A percentile compares a stretch with the other conserved stretches of the same genome.
These are phyloP conservation scores for Xenotilapia caudafasciata DNA, from an alignment of 2,113 vertebrate species.

Conservation along the genomic window DNA sequence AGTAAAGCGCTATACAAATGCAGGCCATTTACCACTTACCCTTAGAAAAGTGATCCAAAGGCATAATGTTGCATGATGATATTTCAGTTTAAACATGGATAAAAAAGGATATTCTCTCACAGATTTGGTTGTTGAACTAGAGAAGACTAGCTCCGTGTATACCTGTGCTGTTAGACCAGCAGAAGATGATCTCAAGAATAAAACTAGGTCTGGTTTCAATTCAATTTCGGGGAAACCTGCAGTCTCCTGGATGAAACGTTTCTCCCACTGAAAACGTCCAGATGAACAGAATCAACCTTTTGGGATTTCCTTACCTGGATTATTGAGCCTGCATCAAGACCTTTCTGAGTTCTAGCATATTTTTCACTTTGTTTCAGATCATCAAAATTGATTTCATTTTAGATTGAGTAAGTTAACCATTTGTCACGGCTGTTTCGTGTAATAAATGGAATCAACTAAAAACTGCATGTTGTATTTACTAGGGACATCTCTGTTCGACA, in stretches of 20 bases:
- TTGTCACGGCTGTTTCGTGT: accelerated
- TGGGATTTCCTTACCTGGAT: background rate
- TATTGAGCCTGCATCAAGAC: accelerated
- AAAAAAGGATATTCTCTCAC: background rate
- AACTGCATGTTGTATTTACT: background rate
- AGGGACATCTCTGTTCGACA: background rate
- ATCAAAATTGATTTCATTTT: background rate
- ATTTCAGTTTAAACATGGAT: background rate
- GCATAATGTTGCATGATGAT: background rate
- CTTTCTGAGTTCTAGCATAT: background rate
- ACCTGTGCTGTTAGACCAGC: background rate
- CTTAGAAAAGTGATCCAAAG: background rate
- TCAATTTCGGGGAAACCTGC: background rate
- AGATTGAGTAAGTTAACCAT: background rate
- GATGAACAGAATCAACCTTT: background rate
- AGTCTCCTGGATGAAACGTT: background rate
- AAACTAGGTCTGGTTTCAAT: background rate
- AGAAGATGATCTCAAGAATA: background rate
- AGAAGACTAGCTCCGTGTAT: background rate
- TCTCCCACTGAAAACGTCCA: background rate
- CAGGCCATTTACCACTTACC: accelerated
- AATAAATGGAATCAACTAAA: background rate
- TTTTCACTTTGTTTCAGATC: background rate
- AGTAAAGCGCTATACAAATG: background rate
- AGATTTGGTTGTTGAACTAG: background rate